These are phyloP conservation scores for Dryobota labecula DNA, from an alignment of 2,888 invertebrate genomes.

Conservation along the genomic window DNA sequence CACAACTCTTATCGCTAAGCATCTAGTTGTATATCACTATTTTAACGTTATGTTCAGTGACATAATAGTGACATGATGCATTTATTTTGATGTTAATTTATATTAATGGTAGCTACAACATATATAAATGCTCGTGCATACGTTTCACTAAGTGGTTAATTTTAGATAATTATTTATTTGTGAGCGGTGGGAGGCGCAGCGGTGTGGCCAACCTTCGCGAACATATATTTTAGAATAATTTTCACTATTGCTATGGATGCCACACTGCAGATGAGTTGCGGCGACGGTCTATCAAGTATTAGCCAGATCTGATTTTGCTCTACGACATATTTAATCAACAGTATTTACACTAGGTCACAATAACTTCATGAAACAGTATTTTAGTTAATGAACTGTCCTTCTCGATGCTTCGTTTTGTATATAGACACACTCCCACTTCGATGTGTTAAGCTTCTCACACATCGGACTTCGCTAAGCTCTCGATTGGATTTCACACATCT, in stretches of 20 bases:
- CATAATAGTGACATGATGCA: slow-evolving; percentile 90
- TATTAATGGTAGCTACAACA: slow-evolving; percentile 89
- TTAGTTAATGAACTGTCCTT: slow-evolving; percentile 82
- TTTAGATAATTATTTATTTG: slow-evolving; percentile 88
- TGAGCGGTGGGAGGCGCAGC: slow-evolving; percentile 74
- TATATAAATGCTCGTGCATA: slow-evolving; percentile 88
- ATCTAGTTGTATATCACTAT: slow-evolving; percentile 86
- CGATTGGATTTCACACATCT: slow-evolving; percentile 88
- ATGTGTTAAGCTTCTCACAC: slow-evolving; percentile 72
- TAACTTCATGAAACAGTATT: slow-evolving; percentile 85
- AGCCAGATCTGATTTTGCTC: slow-evolving; percentile 85
- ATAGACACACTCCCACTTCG: slow-evolving; percentile 78
- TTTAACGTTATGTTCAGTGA: slow-evolving; percentile 86
- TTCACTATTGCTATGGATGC: slow-evolving; percentile 75
- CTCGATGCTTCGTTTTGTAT: slow-evolving; percentile 81
- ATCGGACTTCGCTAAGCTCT: slow-evolving; percentile 78
- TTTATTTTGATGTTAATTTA: slow-evolving; percentile 90
- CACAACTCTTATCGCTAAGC: slow-evolving; percentile 86
- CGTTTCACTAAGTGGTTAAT: slow-evolving; percentile 85
- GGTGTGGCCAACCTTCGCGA: slow-evolving; percentile 77
- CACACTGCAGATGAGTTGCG: slow-evolving; percentile 73
- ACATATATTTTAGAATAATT: slow-evolving; percentile 84
- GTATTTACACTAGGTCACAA: slow-evolving; percentile 86
- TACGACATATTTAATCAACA: slow-evolving; percentile 80
- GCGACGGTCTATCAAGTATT: slow-evolving; percentile 78